Evolutionary conservation across 2,797 vertebrate genomes (phyloP), one percentile per base, ranked within the genome.

Genomic region (Ctenopoma kingsleyae): DNA sequence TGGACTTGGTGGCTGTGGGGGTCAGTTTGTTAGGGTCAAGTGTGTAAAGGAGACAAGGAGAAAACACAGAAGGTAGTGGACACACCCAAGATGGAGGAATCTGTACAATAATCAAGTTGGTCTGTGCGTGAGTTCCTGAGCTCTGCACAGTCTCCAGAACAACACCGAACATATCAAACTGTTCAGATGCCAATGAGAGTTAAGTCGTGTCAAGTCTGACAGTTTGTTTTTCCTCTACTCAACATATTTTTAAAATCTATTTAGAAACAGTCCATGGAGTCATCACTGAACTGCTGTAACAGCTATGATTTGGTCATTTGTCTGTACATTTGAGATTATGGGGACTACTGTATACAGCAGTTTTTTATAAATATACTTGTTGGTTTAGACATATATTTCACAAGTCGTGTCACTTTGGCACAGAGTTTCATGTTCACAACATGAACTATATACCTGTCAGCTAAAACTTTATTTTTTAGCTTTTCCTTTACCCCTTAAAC

Each of bases 381-480:
- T 67, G 57, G 43, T 77, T 77, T 54, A 57, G 65, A 80, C 55
- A 49, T 36, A 60, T 69, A 35, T 81, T 74, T 73, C 41, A 78
- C 60, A 71, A 27, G 60, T 57, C 53, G 59, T 72, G 60, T 87
- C 75, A 83, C 87, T 91, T 92, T 92, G 90, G 91, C 91, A 92
- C 89, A 85, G 66, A 81, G 79, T 67, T 64, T 81, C 76, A 85
- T 82, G 83, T 75, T 81, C 71, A 80, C 58, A 84, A 81, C 77
- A 84, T 85, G 62, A 89, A 83, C 71, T 49, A 40, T 40, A 81
- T 65, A 86, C 80, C 76, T 69, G 51, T 50, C 48, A 15, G 55
- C 50, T 82, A 52, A 80, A 67, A 54, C 48, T 63, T 36, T 53
- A 44, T 36, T 4, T 47, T 44, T 60, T 4, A 71, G 66, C 66